These are phyloP conservation scores for Microctonus brassicae DNA, from an alignment of 2,888 invertebrate species.

Conservation along the genomic window DNA sequence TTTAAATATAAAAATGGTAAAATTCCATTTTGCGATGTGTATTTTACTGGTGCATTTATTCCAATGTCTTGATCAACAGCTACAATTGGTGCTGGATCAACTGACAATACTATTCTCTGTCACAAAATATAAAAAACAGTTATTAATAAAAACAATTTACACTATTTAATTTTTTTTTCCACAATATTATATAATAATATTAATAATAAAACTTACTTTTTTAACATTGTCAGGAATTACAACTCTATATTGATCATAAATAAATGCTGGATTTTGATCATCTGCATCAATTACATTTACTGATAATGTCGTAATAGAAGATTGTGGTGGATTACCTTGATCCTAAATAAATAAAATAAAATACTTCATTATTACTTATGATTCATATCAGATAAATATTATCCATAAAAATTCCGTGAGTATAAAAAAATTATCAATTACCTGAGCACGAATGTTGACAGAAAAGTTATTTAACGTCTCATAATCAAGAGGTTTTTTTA, in stretches of 20 bases:
- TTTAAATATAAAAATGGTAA: conserved; percentile 78
- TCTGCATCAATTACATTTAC: conserved; percentile 90
- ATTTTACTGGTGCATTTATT: conserved; percentile 81
- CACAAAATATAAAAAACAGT: neutral
- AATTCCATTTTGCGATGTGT: conserved; percentile 76
- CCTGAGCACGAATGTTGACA: conserved; percentile 76
- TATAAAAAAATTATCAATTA: conserved; percentile 47
- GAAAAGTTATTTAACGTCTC: conserved; percentile 85
- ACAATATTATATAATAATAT: neutral
- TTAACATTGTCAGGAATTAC: conserved; percentile 76
- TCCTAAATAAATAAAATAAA: conserved; percentile 71
- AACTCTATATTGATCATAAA: conserved; percentile 81
- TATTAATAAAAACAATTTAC: neutral
- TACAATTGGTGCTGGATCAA: conserved; percentile 80
- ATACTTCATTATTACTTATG: conserved; percentile 15
- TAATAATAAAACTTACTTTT: conserved; percentile 64
- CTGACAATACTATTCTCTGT: conserved; percentile 76
- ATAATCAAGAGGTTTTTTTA: conserved; percentile 86
- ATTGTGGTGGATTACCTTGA: conserved; percentile 84
- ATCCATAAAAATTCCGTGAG: no score
- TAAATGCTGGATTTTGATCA: conserved; percentile 90
- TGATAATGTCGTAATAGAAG: conserved; percentile 80
- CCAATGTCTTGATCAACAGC: conserved; percentile 87
- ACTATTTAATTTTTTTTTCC: neutral
- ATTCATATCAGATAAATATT: no score